Evolutionary conservation across 2,888 invertebrate species (phyloP).

Genomic region (Catocala nupta): DNA sequence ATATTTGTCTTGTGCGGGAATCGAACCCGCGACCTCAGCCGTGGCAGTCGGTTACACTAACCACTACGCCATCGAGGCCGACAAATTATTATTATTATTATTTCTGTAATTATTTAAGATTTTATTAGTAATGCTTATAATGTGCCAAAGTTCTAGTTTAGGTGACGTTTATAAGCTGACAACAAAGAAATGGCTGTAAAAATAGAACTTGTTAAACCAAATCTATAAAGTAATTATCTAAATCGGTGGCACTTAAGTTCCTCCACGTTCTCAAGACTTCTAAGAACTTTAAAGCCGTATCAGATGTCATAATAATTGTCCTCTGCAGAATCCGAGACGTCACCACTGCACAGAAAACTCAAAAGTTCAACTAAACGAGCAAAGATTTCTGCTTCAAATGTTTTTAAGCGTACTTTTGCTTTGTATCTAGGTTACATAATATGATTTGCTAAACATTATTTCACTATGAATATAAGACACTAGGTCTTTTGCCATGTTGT

Average conservation of each 20-base stretch:
- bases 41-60: too few relatives aligned
- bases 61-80: too few relatives aligned
- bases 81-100: too few relatives aligned
- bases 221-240: constrained; percentile 59
- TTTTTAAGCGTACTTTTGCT: too few relatives aligned
- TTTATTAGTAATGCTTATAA: too few relatives aligned
- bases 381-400: background rate
- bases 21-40: too few relatives aligned
- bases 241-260: constrained; percentile 45
- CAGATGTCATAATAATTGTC: constrained; percentile 68
- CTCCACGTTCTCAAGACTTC: constrained; percentile 53
- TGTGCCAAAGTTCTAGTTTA: background rate
- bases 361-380: constrained; percentile 10
- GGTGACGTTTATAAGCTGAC: background rate
- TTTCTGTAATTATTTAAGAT: too few relatives aligned
- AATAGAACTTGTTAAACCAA: constrained; percentile 29
- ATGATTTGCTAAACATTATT: too few relatives aligned
- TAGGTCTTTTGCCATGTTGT: too few relatives aligned
- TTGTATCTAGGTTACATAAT: too few relatives aligned
- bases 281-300: constrained; percentile 62
- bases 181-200: background rate
- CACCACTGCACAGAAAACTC: constrained; percentile 23
- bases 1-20: too few relatives aligned
- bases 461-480: too few relatives aligned
- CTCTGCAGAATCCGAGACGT: constrained; percentile 49